Evolutionary conservation across 92 coral and sea anemone species (phyloP), one percentile per base, ranked within the genome.

Genomic region (Paragorgia papillata): DNA sequence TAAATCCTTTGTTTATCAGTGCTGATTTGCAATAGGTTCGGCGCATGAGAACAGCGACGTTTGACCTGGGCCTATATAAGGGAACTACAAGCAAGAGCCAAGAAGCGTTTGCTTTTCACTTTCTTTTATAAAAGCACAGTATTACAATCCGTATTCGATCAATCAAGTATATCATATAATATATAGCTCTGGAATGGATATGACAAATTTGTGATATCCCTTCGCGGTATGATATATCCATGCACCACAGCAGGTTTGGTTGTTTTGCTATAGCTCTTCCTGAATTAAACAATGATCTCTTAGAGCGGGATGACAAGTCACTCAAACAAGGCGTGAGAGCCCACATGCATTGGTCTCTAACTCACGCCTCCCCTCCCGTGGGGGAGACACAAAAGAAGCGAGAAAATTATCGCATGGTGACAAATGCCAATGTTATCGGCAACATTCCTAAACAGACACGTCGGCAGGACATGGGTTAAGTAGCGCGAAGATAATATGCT

Each of bases 311-410:
- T 67, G 44, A 67, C 57, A 20, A 54, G 7, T 41, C 13, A 41
- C 24, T 18, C 56, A 66, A 29, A 40, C 21, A 66, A 6, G 2
- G 53, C n/a, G 53, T 46, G 53, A n/a, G 53, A 56, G 5, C 5
- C 70, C 6, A 15, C n/a, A 19, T 14, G 54, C 29, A 46, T 41
- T 67, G 57, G 44, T 1, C 35, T 24, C 3, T 28, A 9, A 43
- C 44, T 67, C 53, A 67, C 4, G 57, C 57, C 57, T 67, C 74
- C 74, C 74, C 74, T 67, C 74, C 74, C 39, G 48, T 46, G 21
- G 74, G 22, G 74, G 19, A 1, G 35, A 27, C 28, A 67, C 74
- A 67, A 44, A 67, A 43, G 44, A 24, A 32, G 49, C 30, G 28
- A 54, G 51, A 67, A 43, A 20, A 43, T 46, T 57, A 33, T 57